A percentile compares a stretch with the other conserved stretches of the same genome.
Evolutionary conservation across 2,888 invertebrate species (phyloP).

Genomic region (Vanessa cardui): DNA sequence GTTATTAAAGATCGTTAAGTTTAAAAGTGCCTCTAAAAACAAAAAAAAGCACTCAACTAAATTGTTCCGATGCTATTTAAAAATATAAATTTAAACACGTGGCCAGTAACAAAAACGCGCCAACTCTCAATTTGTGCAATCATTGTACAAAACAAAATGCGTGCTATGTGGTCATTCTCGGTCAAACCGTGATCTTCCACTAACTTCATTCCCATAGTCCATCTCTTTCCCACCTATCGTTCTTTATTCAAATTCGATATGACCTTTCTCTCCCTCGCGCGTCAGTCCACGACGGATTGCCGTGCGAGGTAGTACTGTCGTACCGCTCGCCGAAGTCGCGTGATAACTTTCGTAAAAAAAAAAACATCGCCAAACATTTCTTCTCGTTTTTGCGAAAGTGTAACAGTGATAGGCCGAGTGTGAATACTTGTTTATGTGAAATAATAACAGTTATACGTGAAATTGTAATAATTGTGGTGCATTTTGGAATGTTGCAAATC

Average conservation of each 20-base stretch:
- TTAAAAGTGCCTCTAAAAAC: slow-evolving; percentile 37
- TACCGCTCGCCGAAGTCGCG: slow-evolving; percentile 47
- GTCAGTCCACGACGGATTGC: slow-evolving; percentile 61
- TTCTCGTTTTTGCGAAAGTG: slow-evolving; percentile 54
- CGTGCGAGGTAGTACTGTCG: slow-evolving; percentile 48
- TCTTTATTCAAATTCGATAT: slow-evolving; percentile 53
- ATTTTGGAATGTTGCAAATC: slow-evolving; percentile 71
- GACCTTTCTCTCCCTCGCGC: slow-evolving; percentile 65
- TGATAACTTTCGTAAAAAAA: slow-evolving; percentile 73
- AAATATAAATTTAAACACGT: slow-evolving; percentile 62
- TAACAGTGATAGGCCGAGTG: slow-evolving; percentile 50
- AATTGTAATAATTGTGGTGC: slow-evolving; percentile 47
- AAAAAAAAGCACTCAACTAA: slow-evolving; percentile 42
- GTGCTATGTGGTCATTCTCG: slow-evolving; percentile 77
- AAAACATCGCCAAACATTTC: slow-evolving; percentile 51
- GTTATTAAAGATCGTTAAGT: slow-evolving; percentile 18
- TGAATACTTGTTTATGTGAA: slow-evolving; percentile 53
- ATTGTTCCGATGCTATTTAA: slow-evolving; percentile 44
- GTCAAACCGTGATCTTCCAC: slow-evolving; percentile 57
- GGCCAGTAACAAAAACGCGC: slow-evolving; percentile 72
- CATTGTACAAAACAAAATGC: slow-evolving; percentile 68
- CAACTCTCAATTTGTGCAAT: slow-evolving; percentile 73
- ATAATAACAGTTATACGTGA: slow-evolving; percentile 48
- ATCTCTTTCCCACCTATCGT: slow-evolving; percentile 54
- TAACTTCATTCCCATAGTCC: slow-evolving; percentile 61